These are phyloP conservation scores for Drepana arcuata DNA, from an alignment of 1,140 invertebrate genomes.

Conservation along the genomic window DNA sequence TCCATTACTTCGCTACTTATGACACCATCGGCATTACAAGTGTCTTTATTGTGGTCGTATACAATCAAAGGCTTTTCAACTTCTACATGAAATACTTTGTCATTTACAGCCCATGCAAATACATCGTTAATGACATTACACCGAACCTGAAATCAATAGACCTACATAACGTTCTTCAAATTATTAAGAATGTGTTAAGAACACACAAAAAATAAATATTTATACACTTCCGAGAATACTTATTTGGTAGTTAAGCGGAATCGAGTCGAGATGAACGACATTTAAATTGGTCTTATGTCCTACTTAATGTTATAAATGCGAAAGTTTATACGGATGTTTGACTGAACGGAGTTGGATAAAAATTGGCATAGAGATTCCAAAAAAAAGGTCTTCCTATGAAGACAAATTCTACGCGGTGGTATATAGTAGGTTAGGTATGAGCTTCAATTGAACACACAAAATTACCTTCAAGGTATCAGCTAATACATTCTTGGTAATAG, in stretches of 20 bases:
- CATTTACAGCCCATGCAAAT: conserved; percentile 46
- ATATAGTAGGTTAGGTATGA: neutral
- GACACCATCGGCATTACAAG: conserved; percentile 23
- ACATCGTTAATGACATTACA: conserved; percentile 35
- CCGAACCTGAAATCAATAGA: conserved; percentile 26
- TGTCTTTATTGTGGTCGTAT: conserved; percentile 17
- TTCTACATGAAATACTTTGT: conserved; percentile 46
- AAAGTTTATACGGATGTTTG: neutral
- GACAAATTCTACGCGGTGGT: neutral
- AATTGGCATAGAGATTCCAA: neutral
- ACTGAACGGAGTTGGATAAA: neutral
- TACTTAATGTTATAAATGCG: no score
- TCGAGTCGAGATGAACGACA: no score
- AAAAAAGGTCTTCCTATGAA: neutral
- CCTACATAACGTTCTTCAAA: neutral
- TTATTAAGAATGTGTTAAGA: neutral
- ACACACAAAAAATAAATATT: neutral
- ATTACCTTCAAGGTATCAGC: conserved; percentile 44
- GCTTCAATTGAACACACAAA: neutral
- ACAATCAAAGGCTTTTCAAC: conserved; percentile 38
- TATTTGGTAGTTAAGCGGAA: no score
- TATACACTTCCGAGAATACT: neutral
- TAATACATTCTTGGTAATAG: conserved; percentile 35
- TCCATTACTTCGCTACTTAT: conserved; percentile 29
- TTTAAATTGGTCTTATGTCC: no score